These are phyloP conservation scores for Drosophila meridionalis DNA, from an alignment of 2,888 invertebrate genomes.

Conservation along the genomic window DNA sequence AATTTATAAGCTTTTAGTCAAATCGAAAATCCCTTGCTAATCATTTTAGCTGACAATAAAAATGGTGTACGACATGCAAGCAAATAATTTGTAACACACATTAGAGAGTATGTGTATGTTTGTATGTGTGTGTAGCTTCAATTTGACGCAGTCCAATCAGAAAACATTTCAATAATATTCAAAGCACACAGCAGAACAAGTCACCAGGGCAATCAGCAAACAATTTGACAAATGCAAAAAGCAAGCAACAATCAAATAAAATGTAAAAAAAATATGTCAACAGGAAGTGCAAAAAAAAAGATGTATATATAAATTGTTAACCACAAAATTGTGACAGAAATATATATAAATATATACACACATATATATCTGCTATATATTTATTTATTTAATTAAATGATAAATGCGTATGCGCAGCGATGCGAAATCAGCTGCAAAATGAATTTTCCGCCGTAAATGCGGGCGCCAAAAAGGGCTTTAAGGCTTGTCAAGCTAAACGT, in stretches of 20 bases:
- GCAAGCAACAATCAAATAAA: constrained; percentile 20
- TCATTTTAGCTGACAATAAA: constrained; percentile 37
- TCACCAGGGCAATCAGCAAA: constrained; percentile 68
- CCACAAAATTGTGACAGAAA: not conserved
- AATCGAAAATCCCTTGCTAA: constrained; percentile 41
- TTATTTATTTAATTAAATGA: constrained; percentile 61
- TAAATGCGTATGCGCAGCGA: constrained; percentile 51
- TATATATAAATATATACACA: not conserved
- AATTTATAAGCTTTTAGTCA: constrained; percentile 47
- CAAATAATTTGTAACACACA: constrained; percentile 33
- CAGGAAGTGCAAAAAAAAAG: constrained; percentile 17
- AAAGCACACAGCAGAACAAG: constrained; percentile 6
- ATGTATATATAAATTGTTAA: constrained; percentile 37
- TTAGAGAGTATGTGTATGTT: not conserved
- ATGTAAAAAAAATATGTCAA: not conserved
- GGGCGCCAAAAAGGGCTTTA: constrained; percentile 16
- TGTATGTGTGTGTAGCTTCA: constrained; percentile 7
- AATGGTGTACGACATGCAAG: constrained; percentile 39
- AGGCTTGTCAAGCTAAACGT: constrained; percentile 10
- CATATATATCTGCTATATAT: not conserved
- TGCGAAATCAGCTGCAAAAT: constrained; percentile 60
- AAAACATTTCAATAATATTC: constrained; percentile 52
- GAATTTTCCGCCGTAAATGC: constrained; percentile 21
- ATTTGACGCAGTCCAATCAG: constrained; percentile 64
- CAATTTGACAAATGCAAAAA: constrained; percentile 73